Evolutionary conservation across 2,888 invertebrate species (phyloP).

Genomic region (Drosophila ezoana): DNA sequence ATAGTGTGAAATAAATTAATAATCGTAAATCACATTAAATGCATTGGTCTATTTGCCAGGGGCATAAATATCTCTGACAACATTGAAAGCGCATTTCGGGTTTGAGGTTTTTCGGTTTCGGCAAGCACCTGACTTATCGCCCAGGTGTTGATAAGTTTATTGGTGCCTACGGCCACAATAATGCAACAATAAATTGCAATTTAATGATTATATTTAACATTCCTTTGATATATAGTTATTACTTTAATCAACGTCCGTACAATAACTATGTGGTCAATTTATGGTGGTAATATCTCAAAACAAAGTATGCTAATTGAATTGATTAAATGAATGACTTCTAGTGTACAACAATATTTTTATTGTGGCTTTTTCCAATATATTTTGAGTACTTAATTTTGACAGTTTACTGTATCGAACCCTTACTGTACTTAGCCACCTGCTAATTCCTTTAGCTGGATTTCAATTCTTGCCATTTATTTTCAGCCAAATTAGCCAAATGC

Average conservation of each 20-base stretch:
- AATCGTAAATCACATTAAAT: constrained; percentile 71
- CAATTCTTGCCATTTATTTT: constrained; percentile 23
- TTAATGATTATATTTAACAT: neutral
- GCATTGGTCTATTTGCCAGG: constrained; percentile 27
- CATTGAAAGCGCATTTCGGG: constrained; percentile 18
- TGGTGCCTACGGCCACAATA: constrained; percentile 27
- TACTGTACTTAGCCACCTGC: neutral
- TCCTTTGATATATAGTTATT: constrained; percentile 13
- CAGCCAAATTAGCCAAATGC: constrained; percentile 26
- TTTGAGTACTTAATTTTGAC: no score
- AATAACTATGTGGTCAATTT: neutral
- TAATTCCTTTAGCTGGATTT: neutral
- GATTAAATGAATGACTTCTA: no score
- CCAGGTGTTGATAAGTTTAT: constrained; percentile 60
- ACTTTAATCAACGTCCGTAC: neutral
- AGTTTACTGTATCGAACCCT: neutral
- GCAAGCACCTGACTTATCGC: constrained; percentile 1
- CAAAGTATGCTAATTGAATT: no score
- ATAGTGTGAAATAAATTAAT: constrained; percentile 61
- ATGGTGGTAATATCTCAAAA: neutral
- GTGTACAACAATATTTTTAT: no score
- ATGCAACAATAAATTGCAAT: constrained; percentile 41
- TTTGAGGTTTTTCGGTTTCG: constrained; percentile 7
- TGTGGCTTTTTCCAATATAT: no score
- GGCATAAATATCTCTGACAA: constrained; percentile 42